Conservation (phyloP, 2,888 invertebrate genomes). For the Euproctis similis region DNA sequence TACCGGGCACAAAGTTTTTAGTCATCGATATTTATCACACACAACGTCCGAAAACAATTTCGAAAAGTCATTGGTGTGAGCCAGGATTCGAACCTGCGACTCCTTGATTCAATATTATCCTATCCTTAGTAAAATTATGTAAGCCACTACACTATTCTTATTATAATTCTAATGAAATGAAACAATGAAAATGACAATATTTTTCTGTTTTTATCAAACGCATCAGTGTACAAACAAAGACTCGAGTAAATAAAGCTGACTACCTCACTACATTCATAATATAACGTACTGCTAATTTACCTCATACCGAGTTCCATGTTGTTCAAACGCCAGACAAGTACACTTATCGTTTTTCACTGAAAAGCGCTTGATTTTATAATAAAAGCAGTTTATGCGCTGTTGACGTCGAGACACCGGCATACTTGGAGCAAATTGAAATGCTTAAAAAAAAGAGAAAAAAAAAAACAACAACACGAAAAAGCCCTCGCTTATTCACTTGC, state of each 20-base stretch:
- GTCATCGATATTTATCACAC: too few relatives aligned
- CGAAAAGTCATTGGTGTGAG: too few relatives aligned
- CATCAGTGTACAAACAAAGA: conserved; percentile 6
- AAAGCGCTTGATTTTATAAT: conserved; percentile 54
- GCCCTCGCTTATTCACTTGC: conserved; percentile 19
- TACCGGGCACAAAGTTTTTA: too few relatives aligned
- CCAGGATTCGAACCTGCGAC: too few relatives aligned
- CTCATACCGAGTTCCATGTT: conserved; percentile 37
- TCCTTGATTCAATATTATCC: too few relatives aligned
- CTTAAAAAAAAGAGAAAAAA: too few relatives aligned
- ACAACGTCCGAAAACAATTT: too few relatives aligned
- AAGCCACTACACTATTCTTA: too few relatives aligned
- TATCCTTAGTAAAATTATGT: too few relatives aligned
- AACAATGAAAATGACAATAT: too few relatives aligned
- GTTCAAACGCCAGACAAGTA: conserved; percentile 34
- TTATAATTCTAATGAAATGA: too few relatives aligned
- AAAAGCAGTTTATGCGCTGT: conserved; percentile 45
- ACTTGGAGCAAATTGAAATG: conserved; percentile 29
- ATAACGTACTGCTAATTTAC: conserved; percentile 35
- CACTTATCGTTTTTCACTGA: conserved; percentile 36
- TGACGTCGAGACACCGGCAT: conserved; percentile 34
- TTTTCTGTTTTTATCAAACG: not conserved
- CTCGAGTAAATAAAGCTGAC: conserved; percentile 23
- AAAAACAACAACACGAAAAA: conserved; percentile 26
- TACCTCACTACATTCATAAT: too few relatives aligned